Evolutionary conservation across 2,888 invertebrate genomes (phyloP).

Genomic region (Aphidoletes aphidimyza): DNA sequence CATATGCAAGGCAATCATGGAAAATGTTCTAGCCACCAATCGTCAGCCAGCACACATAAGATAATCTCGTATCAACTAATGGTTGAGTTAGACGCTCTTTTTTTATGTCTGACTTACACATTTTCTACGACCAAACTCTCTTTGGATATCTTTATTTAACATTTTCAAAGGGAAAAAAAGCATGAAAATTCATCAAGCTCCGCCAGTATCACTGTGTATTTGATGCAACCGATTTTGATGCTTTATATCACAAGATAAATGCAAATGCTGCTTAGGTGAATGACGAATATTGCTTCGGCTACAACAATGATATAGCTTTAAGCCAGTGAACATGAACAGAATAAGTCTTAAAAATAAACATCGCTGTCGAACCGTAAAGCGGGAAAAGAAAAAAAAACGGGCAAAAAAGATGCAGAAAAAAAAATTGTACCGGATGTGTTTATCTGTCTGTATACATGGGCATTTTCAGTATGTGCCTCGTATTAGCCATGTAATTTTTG

Average conservation of each 20-base stretch:
- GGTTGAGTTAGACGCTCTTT: too few species aligned
- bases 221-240: background rate
- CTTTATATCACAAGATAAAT: background rate
- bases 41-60: too few species aligned
- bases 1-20: too few species aligned
- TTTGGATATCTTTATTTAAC: background rate
- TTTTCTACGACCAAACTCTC: background rate
- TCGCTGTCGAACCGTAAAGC: background rate
- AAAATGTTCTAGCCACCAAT: too few species aligned
- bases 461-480: background rate
- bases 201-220: too few species aligned
- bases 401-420: background rate
- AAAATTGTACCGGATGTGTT: background rate
- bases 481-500: constrained; percentile 12
- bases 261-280: background rate
- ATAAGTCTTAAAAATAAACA: background rate
- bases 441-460: background rate
- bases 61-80: too few species aligned
- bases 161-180: too few species aligned
- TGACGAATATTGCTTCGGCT: background rate
- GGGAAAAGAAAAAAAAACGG: background rate
- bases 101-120: background rate
- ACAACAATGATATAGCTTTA: background rate
- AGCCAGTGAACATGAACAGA: background rate
- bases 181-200: too few species aligned